phyloP scores from a whole-genome alignment of 2,113 vertebrate species.

The Axis porcinus region DNA sequence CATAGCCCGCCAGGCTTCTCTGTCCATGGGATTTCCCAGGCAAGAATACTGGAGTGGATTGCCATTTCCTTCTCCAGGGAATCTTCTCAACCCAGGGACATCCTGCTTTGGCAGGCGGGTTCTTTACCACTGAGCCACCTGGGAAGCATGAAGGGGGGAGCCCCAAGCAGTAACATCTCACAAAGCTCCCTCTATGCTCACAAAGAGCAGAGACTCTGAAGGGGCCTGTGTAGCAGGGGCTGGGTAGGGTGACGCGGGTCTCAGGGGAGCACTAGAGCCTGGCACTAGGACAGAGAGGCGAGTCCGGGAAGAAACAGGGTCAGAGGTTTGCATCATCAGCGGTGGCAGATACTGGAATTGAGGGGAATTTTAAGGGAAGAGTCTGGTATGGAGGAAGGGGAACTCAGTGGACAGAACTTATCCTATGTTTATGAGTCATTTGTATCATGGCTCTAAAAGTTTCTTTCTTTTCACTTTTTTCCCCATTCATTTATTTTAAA shows the following conservation, averaged over 20 bases:
- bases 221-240: not conserved
- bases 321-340: not conserved
- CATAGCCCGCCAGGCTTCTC: not conserved
- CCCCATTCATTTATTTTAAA: not conserved
- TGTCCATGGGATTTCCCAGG: not conserved
- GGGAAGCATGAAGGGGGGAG: fast-evolving
- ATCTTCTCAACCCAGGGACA: not conserved
- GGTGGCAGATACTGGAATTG: not conserved
- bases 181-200: not conserved
- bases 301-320: not conserved
- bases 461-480: not conserved
- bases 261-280: fast-evolving
- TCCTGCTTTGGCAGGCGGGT: not conserved
- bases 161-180: fast-evolving
- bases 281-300: not conserved
- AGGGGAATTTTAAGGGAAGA: not conserved
- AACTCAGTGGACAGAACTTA: not conserved
- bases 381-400: not conserved
- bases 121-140: not conserved
- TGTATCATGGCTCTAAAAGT: not conserved
- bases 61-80: not conserved
- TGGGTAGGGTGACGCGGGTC: fast-evolving
- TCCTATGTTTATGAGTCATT: not conserved
- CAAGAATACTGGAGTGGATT: not conserved
- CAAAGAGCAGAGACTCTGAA: not conserved